Percentiles rank a stretch among this genome's conserved stretches.
Evolutionary conservation across 2,113 vertebrate genomes (phyloP).

Genomic region (Syrmaticus mikado): DNA sequence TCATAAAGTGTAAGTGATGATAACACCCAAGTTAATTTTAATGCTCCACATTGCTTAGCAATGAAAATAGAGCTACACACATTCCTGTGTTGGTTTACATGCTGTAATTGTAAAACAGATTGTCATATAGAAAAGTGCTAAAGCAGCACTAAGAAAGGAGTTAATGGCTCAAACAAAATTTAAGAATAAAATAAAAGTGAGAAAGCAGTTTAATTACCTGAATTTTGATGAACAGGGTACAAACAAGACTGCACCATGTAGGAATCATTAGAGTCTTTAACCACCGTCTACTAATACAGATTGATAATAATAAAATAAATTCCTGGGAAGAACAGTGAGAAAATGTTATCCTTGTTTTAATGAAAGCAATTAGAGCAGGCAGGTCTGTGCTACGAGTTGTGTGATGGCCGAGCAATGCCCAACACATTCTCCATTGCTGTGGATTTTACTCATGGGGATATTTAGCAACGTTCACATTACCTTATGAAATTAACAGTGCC

Average conservation of each 20-base stretch:
- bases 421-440: background rate
- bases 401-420: background rate
- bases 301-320: constrained; percentile 36
- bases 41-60: constrained; percentile 14
- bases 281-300: constrained; percentile 9
- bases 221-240: constrained; percentile 31
- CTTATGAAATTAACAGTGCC: background rate
- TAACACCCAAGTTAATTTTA: background rate
- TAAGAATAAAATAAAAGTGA: constrained; percentile 55
- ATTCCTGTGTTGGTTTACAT: background rate
- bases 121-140: background rate
- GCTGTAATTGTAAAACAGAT: constrained; percentile 1
- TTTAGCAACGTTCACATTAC: background rate
- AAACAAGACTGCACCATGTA: constrained; percentile 42
- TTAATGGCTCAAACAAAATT: constrained; percentile 46
- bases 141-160: background rate
- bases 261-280: constrained; percentile 38
- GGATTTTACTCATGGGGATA: background rate
- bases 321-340: background rate
- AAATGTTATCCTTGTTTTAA: background rate
- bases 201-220: constrained; percentile 39
- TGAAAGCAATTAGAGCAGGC: constrained; percentile 1
- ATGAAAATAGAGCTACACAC: constrained; percentile 15
- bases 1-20: background rate
- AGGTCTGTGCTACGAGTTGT: constrained; percentile 15